These are phyloP conservation scores for Archivesica marissinica DNA, from an alignment of 1,140 invertebrate genomes.

Conservation along the genomic window DNA sequence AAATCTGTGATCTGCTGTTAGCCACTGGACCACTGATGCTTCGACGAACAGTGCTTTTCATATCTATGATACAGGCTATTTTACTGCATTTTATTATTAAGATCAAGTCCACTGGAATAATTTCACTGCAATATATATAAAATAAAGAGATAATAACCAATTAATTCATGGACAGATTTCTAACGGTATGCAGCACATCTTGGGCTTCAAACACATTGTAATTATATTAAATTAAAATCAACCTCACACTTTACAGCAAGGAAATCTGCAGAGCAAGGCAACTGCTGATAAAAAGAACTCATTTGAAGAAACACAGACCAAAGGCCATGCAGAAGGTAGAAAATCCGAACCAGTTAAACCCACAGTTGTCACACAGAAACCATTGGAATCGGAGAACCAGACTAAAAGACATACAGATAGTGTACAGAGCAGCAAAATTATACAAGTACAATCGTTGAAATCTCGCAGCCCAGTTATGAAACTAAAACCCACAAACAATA, in stretches of 20 bases:
- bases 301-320: background rate
- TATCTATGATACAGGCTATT: too few species aligned
- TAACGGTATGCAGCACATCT: too few species aligned
- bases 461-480: background rate
- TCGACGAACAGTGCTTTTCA: too few species aligned
- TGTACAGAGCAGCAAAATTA: background rate
- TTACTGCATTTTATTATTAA: too few species aligned
- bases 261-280: constrained; percentile 52
- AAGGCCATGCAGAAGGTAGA: background rate
- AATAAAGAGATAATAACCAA: too few species aligned
- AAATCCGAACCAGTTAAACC: constrained; percentile 24
- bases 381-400: background rate
- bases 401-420: background rate
- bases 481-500: background rate
- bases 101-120: too few species aligned
- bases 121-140: too few species aligned
- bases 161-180: too few species aligned
- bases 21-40: too few species aligned
- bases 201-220: background rate
- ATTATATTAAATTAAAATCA: background rate
- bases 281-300: constrained; percentile 12
- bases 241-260: constrained; percentile 63
- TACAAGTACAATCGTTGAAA: constrained; percentile 34
- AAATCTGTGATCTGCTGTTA: too few species aligned
- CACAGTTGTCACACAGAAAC: background rate